Conservation (phyloP, 1,140 invertebrate species). For the Dryas iulia region DNA sequence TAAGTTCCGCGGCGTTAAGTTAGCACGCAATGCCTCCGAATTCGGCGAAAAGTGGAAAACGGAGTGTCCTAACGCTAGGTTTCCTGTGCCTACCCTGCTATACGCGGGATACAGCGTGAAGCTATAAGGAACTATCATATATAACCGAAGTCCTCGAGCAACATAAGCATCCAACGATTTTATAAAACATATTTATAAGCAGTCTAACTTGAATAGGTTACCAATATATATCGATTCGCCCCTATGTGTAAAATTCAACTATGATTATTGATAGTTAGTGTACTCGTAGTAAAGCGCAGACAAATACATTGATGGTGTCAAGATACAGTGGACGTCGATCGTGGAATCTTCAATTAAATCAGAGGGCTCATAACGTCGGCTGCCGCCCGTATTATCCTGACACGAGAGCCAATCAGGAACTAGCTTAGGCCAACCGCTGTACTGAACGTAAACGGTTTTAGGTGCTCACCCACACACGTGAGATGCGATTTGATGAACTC, state of each 20-base stretch:
- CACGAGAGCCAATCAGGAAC: conserved; percentile 55
- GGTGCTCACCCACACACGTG: conserved; percentile 29
- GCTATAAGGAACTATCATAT: too few relatives aligned
- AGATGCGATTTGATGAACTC: conserved; percentile 30
- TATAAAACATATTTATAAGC: too few relatives aligned
- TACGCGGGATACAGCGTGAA: too few relatives aligned
- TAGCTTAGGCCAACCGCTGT: conserved; percentile 44
- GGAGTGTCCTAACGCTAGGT: too few relatives aligned
- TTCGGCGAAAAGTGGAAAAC: too few relatives aligned
- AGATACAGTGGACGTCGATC: conserved; percentile 36
- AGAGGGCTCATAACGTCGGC: conserved; percentile 57
- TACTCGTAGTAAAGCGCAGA: conserved; percentile 5
- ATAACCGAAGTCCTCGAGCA: too few relatives aligned
- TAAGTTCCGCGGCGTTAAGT: too few relatives aligned
- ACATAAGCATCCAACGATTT: too few relatives aligned
- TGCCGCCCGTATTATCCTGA: conserved; percentile 56
- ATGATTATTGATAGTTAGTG: conserved; percentile 16
- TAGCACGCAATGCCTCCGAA: too few relatives aligned
- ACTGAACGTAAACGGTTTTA: conserved; percentile 48
- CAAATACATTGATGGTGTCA: conserved; percentile 19
- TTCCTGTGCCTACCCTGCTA: too few relatives aligned
- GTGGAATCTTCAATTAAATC: conserved; percentile 71
- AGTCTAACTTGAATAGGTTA: too few relatives aligned
- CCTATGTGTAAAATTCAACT: conserved; percentile 16
- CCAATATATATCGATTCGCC: not conserved